Conservation (phyloP, 2,797 vertebrate genomes). For the Cottoperca gobio region DNA sequence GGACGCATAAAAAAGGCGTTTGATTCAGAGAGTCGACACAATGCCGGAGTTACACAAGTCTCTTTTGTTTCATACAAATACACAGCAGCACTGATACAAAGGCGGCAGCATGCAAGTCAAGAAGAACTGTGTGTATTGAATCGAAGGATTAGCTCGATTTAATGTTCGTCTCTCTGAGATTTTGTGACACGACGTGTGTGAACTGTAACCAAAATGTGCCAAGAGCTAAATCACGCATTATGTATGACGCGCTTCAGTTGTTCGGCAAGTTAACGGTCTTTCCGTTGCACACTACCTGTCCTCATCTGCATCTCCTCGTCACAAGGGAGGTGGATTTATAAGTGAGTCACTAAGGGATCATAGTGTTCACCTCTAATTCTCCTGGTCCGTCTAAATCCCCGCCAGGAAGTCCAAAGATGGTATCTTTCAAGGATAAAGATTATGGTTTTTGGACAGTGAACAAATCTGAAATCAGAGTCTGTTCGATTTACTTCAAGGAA, state of each 20-base stretch:
- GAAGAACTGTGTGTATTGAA: not conserved
- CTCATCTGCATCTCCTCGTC: constrained; percentile 2
- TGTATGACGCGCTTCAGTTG: not conserved
- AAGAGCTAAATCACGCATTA: not conserved
- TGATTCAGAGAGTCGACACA: constrained; percentile 51
- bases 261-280: not conserved
- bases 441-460: not conserved
- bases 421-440: not conserved
- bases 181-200: not conserved
- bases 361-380: not conserved
- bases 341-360: not conserved
- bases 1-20: constrained; percentile 49
- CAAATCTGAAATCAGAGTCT: constrained; percentile 8
- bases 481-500: constrained; percentile 2
- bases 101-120: not conserved
- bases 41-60: constrained; percentile 47
- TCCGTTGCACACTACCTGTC: not conserved
- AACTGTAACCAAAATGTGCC: not conserved
- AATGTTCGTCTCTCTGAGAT: not conserved
- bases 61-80: constrained; percentile 41
- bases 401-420: not conserved
- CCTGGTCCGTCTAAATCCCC: not conserved
- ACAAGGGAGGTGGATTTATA: constrained; percentile 11
- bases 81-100: constrained; percentile 31
- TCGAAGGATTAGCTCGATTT: constrained; percentile 2